Evolutionary conservation across 1,140 invertebrate species (phyloP), one percentile per base, ranked within the genome.

Genomic region (Mercenaria mercenaria): DNA sequence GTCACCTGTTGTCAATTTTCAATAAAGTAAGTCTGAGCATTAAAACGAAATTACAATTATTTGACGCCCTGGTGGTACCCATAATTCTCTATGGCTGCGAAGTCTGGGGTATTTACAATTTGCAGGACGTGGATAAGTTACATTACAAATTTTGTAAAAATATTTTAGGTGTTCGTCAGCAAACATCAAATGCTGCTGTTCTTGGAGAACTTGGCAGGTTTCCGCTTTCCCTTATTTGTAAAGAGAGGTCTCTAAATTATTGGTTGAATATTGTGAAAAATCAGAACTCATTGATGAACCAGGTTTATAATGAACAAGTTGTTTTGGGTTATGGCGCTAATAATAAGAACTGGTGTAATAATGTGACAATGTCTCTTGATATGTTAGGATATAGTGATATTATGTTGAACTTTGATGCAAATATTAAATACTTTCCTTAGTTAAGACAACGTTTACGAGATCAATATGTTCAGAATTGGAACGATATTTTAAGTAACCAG

Each of bases 81-180:
- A 84, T 84, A 39, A 59, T 88, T 32, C 37, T 47, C 23, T 77
- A 88, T 67, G 85, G 85, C 6, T 77, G 50, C 61, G 72, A 77
- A 79, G 52, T 77, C 8, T 88, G 52, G 52, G 85, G 85, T n/a
- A 37, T 56, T 85, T 23, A 72, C 26, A 76, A 86, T 29, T 26
- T 56, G 13, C 29, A 32, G 32, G 64, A 64, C 4, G 39, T 80
- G 8, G 77, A 80, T 56, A 29, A 69, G 29, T 20, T 69, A 69
- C 64, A 69, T 69, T 26, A 20, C 29, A 15, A 29, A 20, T 69
- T 69, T 69, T 69, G 64, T 69, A 69, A 69, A 69, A 13, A 69
- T 69, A 32, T 69, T 50, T 37, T 76, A 76, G 72, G 72, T 15
- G 72, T 76, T 11, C 32, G 10, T 15, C 32, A 76, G 72, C 72